Percentiles rank a stretch among this genome's conserved stretches.
Evolutionary conservation across 2,797 vertebrate genomes (phyloP).

Genomic region (Austrolebias charrua): DNA sequence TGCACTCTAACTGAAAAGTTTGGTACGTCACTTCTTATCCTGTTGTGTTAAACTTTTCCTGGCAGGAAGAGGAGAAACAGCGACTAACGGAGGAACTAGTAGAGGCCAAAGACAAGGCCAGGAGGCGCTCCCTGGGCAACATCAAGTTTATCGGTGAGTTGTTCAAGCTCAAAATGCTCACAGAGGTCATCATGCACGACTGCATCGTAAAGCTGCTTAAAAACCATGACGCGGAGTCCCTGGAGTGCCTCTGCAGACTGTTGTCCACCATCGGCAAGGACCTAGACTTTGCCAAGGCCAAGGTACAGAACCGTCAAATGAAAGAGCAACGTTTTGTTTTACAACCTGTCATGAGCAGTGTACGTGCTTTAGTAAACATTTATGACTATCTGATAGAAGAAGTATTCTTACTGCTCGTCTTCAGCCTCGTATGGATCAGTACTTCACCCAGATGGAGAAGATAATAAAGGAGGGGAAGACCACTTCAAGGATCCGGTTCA

Average conservation of each 20-base stretch:
- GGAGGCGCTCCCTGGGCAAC: conserved; percentile 92
- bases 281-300: conserved; percentile 93
- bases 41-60: neutral
- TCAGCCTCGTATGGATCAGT: conserved; percentile 98
- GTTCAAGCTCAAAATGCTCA: conserved; percentile 98
- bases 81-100: conserved; percentile 88
- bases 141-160: conserved; percentile 98
- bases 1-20: neutral
- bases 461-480: conserved; percentile 98
- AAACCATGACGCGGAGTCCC: conserved; percentile 94
- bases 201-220: conserved; percentile 97
- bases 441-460: conserved; percentile 97
- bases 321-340: no score
- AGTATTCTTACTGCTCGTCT: conserved; percentile 4
- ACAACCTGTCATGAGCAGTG: neutral
- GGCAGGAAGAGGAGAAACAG: conserved; percentile 88
- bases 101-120: conserved; percentile 87
- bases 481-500: conserved; percentile 95
- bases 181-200: conserved; percentile 98
- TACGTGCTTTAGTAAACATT: neutral
- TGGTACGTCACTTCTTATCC: neutral
- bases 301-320: conserved; percentile 71
- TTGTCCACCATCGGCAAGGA: conserved; percentile 98
- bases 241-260: conserved; percentile 94
- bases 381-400: neutral